Evolutionary conservation across 1,140 invertebrate species (phyloP).

Genomic region (Orius laevigatus): DNA sequence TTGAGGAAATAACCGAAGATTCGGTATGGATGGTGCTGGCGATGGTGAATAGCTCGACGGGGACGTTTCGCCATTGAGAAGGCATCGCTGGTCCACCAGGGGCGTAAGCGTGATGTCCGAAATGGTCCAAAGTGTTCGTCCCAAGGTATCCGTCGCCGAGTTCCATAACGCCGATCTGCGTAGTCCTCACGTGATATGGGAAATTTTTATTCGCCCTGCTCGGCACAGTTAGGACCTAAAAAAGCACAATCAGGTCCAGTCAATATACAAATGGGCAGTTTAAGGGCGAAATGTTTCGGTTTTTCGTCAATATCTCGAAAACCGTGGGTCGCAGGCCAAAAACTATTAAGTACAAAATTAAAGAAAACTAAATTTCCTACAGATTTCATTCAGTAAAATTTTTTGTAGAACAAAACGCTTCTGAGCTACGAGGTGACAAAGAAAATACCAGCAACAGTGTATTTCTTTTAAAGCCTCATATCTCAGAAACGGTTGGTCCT

Average conservation of each 20-base stretch:
- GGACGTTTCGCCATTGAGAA: constrained; percentile 21
- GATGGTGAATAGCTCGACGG: constrained; percentile 30
- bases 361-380: neutral
- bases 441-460: no score
- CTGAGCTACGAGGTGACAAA: no score
- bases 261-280: neutral
- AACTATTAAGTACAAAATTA: neutral
- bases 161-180: constrained; percentile 57
- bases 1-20: no score
- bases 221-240: constrained; percentile 59
- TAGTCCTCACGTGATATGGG: constrained; percentile 69
- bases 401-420: no score
- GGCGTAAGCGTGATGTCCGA: constrained; percentile 43
- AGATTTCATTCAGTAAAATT: no score
- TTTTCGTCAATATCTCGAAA: neutral
- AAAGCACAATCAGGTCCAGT: constrained; percentile 15
- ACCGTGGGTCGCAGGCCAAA: neutral
- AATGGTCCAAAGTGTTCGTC: constrained; percentile 37
- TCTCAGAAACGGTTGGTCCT: no score
- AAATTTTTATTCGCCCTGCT: constrained; percentile 69
- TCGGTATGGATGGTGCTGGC: constrained; percentile 19
- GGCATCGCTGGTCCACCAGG: constrained; percentile 25
- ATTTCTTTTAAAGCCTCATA: no score
- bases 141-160: constrained; percentile 29
- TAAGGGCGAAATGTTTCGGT: no score